Evolutionary conservation across 2,113 vertebrate species (phyloP).

Genomic region (Rhodinocichla rosea): DNA sequence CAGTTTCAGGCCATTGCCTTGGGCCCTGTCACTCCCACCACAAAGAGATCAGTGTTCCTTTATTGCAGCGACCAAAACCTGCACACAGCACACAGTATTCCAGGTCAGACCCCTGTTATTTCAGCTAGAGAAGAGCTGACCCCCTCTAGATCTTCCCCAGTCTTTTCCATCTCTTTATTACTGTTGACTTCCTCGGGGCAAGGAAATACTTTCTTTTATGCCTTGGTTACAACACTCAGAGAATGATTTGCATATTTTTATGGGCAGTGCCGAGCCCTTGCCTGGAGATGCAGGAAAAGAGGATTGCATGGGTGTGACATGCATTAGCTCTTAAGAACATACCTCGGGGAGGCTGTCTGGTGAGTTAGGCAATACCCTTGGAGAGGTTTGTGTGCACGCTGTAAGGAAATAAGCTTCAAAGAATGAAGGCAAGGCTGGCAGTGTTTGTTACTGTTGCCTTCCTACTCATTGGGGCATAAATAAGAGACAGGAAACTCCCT

Average conservation of each 20-base stretch:
- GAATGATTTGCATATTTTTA: slow-evolving; percentile 32
- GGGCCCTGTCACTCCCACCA: not conserved
- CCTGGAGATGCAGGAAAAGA: slow-evolving; percentile 54
- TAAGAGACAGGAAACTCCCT: not conserved
- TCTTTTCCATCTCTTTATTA: not conserved
- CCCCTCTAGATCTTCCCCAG: not conserved
- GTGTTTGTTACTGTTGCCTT: not conserved
- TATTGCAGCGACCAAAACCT: not conserved
- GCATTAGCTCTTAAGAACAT: not conserved
- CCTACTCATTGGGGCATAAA: not conserved
- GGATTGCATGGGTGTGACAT: slow-evolving; percentile 13
- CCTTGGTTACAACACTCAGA: not conserved
- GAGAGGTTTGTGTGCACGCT: not conserved
- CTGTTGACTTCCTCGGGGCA: not conserved
- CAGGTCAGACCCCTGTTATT: not conserved
- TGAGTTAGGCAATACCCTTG: slow-evolving; percentile 24
- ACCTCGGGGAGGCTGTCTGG: not conserved
- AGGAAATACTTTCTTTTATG: slow-evolving; percentile 3
- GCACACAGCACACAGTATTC: not conserved
- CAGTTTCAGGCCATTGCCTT: not conserved
- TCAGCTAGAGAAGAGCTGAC: not conserved
- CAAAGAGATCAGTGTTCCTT: not conserved
- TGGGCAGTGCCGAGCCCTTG: too few relatives aligned
- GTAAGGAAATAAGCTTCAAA: not conserved
- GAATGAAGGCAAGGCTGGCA: not conserved